Evolutionary conservation across 2,113 vertebrate species (phyloP).

Genomic region (Donacobius atricapilla): DNA sequence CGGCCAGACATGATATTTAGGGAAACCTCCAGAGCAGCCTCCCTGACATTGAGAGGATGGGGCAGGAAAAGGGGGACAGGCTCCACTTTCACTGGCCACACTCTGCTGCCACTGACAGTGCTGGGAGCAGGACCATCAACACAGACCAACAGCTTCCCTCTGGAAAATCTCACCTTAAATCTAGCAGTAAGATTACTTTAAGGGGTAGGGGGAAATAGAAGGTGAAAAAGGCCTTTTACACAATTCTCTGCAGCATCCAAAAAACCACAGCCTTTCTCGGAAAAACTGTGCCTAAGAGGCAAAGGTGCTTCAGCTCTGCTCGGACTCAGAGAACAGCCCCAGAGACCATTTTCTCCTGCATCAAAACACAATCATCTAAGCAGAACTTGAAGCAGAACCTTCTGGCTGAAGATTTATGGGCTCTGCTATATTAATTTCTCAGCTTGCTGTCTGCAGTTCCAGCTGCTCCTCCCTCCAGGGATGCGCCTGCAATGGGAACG

Average conservation of each 20-base stretch:
- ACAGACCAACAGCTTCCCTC: neutral
- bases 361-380: neutral
- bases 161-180: neutral
- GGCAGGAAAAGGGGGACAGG: neutral
- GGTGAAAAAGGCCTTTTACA: neutral
- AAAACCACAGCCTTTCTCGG: neutral
- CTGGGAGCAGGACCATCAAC: neutral
- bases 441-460: neutral
- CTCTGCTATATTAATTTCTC: neutral
- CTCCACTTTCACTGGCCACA: neutral
- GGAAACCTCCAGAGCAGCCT: neutral
- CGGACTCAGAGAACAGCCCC: neutral
- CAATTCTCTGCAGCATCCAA: neutral
- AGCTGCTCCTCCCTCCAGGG: slow-evolving; percentile 19
- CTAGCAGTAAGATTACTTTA: neutral
- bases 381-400: neutral
- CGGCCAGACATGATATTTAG: neutral
- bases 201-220: neutral
- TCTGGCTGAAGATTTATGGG: neutral
- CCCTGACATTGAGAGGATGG: neutral
- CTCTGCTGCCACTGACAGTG: fast-evolving
- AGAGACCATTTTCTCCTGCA: neutral
- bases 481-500: neutral
- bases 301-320: neutral
- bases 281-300: neutral